Conservation (phyloP, 2,888 invertebrate species). For the Julus scanicus region DNA sequence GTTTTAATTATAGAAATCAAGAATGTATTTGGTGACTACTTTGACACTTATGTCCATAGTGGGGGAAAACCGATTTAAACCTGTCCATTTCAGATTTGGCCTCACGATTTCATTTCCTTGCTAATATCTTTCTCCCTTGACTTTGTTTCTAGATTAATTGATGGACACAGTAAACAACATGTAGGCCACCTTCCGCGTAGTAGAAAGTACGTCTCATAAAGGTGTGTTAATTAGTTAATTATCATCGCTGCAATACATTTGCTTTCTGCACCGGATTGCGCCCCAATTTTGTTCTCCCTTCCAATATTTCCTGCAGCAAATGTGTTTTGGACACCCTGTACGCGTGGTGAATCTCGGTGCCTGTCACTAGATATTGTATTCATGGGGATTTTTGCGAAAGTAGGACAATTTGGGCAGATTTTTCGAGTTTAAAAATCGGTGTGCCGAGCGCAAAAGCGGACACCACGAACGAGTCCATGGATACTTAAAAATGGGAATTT, state of each 20-base stretch:
- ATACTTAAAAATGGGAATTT: neutral
- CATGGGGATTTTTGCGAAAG: neutral
- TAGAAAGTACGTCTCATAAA: neutral
- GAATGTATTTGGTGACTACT: too few relatives aligned
- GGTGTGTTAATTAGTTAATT: slow-evolving; percentile 1
- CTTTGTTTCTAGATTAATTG: neutral
- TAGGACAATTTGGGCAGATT: slow-evolving; percentile 2
- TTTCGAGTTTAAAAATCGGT: neutral
- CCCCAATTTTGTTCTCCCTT: neutral
- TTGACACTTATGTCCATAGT: neutral
- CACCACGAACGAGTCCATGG: neutral
- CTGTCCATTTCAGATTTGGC: neutral
- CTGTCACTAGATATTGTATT: neutral
- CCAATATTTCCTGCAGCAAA: neutral
- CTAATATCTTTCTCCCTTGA: slow-evolving; percentile 16
- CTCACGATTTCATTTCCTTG: neutral
- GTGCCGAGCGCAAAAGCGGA: neutral
- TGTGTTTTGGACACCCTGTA: neutral
- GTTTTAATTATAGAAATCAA: neutral
- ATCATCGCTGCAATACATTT: neutral
- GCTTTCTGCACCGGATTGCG: neutral
- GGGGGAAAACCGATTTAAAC: neutral
- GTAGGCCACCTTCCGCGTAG: neutral
- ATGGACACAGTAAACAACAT: neutral
- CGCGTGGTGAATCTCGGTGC: neutral